Evolutionary conservation across 2,888 invertebrate species (phyloP).

Genomic region (Leucoma salicis): DNA sequence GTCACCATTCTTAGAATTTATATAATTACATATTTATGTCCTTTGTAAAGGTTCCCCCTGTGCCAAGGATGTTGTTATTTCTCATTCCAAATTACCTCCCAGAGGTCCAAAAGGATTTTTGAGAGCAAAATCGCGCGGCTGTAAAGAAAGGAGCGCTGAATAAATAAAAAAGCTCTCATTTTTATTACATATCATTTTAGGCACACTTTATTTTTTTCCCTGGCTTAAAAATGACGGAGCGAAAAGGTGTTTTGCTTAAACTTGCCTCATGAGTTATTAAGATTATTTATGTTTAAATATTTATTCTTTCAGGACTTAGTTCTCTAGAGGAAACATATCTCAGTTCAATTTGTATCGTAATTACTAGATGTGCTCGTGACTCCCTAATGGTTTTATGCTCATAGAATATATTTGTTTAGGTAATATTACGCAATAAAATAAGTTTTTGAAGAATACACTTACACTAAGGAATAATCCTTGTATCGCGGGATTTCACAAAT

Average conservation of each 20-base stretch:
- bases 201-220: slow-evolving; percentile 15
- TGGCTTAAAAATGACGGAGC: slow-evolving; percentile 24
- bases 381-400: too few species aligned
- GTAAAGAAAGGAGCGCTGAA: slow-evolving; percentile 36
- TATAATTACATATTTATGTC: slow-evolving; percentile 34
- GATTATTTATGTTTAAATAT: slow-evolving; percentile 12
- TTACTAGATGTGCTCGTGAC: too few species aligned
- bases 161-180: slow-evolving; percentile 38
- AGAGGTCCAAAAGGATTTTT: slow-evolving; percentile 38
- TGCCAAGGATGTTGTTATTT: slow-evolving; percentile 30
- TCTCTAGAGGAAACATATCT: not conserved
- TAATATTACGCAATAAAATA: too few species aligned
- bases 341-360: too few species aligned
- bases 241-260: slow-evolving; percentile 22
- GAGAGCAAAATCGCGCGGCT: slow-evolving; percentile 28
- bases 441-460: too few species aligned
- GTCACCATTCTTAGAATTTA: slow-evolving; percentile 26
- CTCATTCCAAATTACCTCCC: slow-evolving; percentile 37
- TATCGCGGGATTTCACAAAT: too few species aligned
- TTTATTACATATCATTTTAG: slow-evolving; percentile 36
- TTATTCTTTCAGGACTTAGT: slow-evolving; percentile 1
- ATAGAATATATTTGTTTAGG: too few species aligned
- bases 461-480: too few species aligned
- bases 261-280: slow-evolving; percentile 19
- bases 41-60: slow-evolving; percentile 19